These are phyloP conservation scores for Dicyrtomina minuta DNA, from an alignment of 2,888 invertebrate genomes.

Conservation along the genomic window DNA sequence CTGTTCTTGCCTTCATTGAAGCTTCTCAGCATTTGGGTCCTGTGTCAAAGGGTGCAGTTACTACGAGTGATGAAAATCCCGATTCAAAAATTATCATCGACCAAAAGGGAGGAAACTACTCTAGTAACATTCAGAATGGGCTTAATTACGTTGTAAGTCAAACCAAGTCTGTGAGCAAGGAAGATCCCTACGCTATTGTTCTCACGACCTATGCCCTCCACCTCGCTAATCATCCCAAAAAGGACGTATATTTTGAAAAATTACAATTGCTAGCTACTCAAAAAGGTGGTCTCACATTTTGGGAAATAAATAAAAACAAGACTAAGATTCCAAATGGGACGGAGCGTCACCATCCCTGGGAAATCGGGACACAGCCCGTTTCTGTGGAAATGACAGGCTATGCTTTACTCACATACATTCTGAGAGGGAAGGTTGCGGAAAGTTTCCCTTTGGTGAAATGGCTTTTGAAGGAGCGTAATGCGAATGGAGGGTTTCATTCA, in stretches of 20 bases:
- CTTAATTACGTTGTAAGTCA: neutral
- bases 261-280: slow-evolving; percentile 59
- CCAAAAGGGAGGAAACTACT: neutral
- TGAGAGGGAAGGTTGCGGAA: slow-evolving; percentile 57
- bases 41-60: neutral
- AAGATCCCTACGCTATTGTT: slow-evolving; percentile 74
- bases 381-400: slow-evolving; percentile 82
- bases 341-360: neutral
- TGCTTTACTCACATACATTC: slow-evolving; percentile 70
- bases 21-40: slow-evolving; percentile 9
- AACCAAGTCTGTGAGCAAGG: slow-evolving; percentile 54
- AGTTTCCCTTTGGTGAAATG: slow-evolving; percentile 69
- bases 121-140: neutral
- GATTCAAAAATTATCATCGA: neutral
- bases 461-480: slow-evolving; percentile 70
- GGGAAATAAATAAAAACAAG: slow-evolving; percentile 67
- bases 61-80: neutral
- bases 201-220: slow-evolving; percentile 76
- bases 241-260: slow-evolving; percentile 66
- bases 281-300: slow-evolving; percentile 70
- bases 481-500: slow-evolving; percentile 70
- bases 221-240: slow-evolving; percentile 70
- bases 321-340: neutral
- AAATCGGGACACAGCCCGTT: neutral
- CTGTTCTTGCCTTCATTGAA: slow-evolving; percentile 30